Conservation (phyloP, 2,797 vertebrate species). For the Trematomus bernacchii region DNA sequence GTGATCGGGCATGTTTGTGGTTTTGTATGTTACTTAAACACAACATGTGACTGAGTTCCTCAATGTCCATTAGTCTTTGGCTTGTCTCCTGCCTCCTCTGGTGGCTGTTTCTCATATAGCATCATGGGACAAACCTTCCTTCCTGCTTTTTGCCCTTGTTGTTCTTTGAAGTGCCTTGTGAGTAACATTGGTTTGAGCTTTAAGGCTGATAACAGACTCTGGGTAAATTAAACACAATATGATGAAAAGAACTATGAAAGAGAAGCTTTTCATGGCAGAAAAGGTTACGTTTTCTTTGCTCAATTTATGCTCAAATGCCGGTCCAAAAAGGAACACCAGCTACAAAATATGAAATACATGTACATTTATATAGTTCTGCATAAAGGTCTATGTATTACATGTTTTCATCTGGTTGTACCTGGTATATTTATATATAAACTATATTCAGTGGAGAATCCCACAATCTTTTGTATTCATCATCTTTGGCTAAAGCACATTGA, state of each 20-base stretch:
- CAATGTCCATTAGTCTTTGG: conserved; percentile 13
- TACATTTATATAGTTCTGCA: neutral
- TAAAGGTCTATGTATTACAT: neutral
- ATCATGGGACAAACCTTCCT: conserved; percentile 1
- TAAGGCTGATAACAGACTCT: neutral
- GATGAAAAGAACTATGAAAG: neutral
- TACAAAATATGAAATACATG: neutral
- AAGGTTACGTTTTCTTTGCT: neutral
- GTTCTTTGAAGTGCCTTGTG: neutral
- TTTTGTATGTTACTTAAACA: conserved; percentile 35
- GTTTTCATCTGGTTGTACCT: neutral
- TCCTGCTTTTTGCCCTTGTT: neutral
- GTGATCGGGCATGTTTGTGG: conserved; percentile 41
- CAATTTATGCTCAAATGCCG: neutral
- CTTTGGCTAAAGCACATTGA: neutral
- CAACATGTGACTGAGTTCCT: conserved; percentile 30
- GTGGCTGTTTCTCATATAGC: conserved; percentile 57
- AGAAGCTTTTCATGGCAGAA: neutral
- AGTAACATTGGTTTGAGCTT: neutral
- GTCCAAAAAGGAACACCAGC: neutral
- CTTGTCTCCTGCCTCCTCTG: conserved; percentile 69
- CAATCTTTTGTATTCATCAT: neutral
- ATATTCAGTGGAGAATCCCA: neutral
- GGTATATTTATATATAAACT: neutral
- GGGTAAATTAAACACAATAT: neutral